Percentiles rank a stretch among this genome's conserved stretches.
Conservation (phyloP, 2,113 vertebrate species). For the Jacana jacana region DNA sequence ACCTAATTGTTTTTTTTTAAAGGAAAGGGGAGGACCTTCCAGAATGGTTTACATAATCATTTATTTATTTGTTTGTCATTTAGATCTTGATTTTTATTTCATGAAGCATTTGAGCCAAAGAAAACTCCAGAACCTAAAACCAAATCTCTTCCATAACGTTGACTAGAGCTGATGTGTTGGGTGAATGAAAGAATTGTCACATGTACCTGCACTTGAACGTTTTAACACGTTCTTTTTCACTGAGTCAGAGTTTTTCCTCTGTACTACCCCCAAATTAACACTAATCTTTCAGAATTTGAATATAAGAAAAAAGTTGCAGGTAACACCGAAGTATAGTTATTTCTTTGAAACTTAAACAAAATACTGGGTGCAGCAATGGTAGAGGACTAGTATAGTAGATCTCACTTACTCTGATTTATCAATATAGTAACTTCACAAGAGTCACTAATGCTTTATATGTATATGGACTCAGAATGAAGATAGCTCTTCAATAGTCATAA, state of each 20-base stretch:
- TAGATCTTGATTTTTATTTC: background rate
- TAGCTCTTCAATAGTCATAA: background rate
- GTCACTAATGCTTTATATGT: background rate
- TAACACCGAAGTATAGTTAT: background rate
- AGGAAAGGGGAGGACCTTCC: background rate
- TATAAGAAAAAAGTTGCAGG: background rate
- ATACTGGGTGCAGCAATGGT: background rate
- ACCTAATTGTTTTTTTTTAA: background rate
- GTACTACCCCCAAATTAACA: background rate
- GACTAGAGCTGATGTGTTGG: background rate
- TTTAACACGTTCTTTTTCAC: background rate
- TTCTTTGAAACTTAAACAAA: background rate
- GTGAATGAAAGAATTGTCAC: background rate
- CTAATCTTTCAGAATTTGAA: background rate
- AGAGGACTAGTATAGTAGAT: background rate
- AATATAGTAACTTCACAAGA: background rate
- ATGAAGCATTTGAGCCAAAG: background rate
- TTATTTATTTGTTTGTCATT: background rate
- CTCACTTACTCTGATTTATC: background rate
- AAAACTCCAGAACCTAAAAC: background rate
- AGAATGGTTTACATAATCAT: background rate
- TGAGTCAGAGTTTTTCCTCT: background rate
- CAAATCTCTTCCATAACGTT: background rate
- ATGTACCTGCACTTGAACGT: background rate
- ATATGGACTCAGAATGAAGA: fast-evolving